phyloP scores from a whole-genome alignment of 2,113 vertebrate species.

The Dascyllus trimaculatus region DNA sequence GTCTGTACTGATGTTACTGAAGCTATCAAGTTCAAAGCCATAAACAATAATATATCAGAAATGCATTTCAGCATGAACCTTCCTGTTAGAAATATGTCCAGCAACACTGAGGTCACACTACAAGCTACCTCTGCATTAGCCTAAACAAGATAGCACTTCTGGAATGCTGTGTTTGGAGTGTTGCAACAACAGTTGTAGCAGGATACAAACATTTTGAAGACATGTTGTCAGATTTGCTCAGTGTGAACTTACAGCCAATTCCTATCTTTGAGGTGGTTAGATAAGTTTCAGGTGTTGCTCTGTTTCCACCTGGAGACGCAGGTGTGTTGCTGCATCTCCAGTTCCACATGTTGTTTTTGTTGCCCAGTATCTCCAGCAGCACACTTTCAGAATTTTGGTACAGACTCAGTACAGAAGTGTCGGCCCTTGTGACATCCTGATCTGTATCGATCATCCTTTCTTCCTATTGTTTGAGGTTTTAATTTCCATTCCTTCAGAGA shows the following conservation, averaged over 20 bases:
- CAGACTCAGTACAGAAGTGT: neutral
- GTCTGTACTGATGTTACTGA: neutral
- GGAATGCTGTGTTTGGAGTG: neutral
- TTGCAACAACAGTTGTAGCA: neutral
- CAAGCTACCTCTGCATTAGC: neutral
- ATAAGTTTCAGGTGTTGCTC: neutral
- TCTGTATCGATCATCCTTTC: neutral
- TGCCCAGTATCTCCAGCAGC: slow-evolving; percentile 4
- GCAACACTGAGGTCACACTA: neutral
- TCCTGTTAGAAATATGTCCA: neutral
- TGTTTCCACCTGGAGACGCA: too few species aligned
- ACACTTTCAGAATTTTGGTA: neutral
- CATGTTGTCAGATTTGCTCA: too few species aligned
- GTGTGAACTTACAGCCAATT: too few species aligned
- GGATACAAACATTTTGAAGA: neutral
- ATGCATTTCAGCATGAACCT: too few species aligned
- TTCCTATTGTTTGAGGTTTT: neutral
- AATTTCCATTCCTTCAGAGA: neutral
- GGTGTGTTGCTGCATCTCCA: neutral
- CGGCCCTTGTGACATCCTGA: neutral
- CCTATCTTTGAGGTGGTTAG: neutral
- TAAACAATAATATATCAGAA: too few species aligned
- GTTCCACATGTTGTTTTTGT: neutral
- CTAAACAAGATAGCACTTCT: neutral
- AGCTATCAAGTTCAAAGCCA: neutral